These are phyloP conservation scores for Brachynemurus nebulosus DNA, from an alignment of 2,888 invertebrate genomes.

Conservation along the genomic window DNA sequence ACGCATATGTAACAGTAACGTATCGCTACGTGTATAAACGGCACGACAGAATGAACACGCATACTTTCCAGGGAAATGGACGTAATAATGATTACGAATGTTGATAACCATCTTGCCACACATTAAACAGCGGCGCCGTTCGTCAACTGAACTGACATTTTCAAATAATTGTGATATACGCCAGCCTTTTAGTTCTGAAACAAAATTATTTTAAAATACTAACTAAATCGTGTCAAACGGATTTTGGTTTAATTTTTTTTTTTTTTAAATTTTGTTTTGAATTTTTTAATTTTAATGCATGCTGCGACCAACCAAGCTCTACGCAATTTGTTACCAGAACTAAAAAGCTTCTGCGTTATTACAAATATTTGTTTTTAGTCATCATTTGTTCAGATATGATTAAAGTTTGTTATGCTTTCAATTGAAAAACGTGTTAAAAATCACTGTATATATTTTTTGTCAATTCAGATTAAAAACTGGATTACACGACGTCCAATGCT, in stretches of 20 bases:
- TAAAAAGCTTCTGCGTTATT: conserved; percentile 5
- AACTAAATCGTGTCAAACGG: not conserved
- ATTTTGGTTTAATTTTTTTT: not conserved
- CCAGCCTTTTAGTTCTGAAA: conserved; percentile 41
- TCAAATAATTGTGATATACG: conserved; percentile 44
- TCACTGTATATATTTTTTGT: not conserved
- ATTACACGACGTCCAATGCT: too few relatives aligned
- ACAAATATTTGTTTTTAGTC: not conserved
- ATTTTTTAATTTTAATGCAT: conserved; percentile 1
- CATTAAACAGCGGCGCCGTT: conserved; percentile 40
- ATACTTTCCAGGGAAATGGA: conserved; percentile 44
- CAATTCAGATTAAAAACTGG: too few relatives aligned
- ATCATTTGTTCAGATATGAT: not conserved
- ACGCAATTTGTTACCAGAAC: conserved; percentile 5
- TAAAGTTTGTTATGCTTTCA: not conserved
- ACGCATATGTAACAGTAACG: conserved; percentile 41
- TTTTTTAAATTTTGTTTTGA: conserved; percentile 1
- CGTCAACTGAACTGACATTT: conserved; percentile 41
- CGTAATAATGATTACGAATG: conserved; percentile 45
- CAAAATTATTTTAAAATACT: conserved; percentile 24
- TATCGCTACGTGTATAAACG: conserved; percentile 44
- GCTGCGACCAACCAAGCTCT: conserved; percentile 1
- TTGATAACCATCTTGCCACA: conserved; percentile 48
- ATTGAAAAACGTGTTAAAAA: not conserved
- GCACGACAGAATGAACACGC: conserved; percentile 42